Conservation (phyloP, 2,797 vertebrate species). For the Gambusia yucatana region DNA sequence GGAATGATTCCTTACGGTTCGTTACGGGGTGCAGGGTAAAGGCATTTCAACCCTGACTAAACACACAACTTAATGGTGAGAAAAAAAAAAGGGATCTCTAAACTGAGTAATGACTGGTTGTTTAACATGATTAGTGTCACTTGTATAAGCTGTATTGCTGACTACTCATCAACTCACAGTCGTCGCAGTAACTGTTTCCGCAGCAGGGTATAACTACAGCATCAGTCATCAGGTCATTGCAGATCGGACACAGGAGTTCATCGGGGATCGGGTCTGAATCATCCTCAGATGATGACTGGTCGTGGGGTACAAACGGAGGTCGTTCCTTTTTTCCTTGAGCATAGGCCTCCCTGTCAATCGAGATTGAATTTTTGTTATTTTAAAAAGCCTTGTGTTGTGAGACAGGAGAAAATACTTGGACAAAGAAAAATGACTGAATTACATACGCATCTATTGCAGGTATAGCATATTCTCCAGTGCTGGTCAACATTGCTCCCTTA, state of each 20-base stretch:
- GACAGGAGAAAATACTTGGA: background rate
- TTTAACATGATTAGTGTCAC: background rate
- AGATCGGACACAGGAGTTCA: constrained; percentile 95
- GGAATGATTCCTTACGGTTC: background rate
- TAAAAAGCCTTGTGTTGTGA: background rate
- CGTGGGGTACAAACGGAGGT: constrained; percentile 94
- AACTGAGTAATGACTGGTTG: background rate
- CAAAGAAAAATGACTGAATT: background rate
- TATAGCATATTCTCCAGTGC: constrained; percentile 97
- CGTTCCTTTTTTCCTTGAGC: constrained; percentile 99
- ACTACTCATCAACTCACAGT: constrained; percentile 82
- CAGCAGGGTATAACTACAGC: constrained; percentile 98
- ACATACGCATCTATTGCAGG: constrained; percentile 98
- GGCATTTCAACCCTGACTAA: background rate
- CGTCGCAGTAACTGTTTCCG: constrained; percentile 98
- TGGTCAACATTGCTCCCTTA: constrained; percentile 98
- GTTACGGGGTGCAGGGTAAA: no score
- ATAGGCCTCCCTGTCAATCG: constrained; percentile 89
- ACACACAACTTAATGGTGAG: background rate
- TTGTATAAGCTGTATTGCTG: background rate
- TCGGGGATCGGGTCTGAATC: constrained; percentile 95
- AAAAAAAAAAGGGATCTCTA: background rate
- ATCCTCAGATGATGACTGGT: constrained; percentile 94
- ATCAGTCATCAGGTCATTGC: constrained; percentile 97
- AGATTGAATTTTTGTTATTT: background rate